These are phyloP conservation scores for Rhagoletis zephyria DNA, from an alignment of 1,140 invertebrate species.

Conservation along the genomic window DNA sequence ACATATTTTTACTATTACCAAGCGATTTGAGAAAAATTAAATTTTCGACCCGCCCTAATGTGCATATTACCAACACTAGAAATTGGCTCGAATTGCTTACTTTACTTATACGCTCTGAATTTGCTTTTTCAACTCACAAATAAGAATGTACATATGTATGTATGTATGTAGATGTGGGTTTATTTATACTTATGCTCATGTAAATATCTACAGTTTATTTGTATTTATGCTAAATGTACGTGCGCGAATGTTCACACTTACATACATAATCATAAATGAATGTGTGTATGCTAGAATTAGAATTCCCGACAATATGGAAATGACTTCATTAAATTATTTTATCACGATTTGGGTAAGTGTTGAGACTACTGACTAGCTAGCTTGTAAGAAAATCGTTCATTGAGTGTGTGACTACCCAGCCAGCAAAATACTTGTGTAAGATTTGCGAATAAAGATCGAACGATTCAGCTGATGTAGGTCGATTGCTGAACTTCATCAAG, in stretches of 20 bases:
- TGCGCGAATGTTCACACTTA: background rate
- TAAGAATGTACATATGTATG: background rate
- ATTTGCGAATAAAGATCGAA: too few species aligned
- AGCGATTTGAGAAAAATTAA: too few species aligned
- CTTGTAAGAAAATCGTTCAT: background rate
- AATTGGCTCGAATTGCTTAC: too few species aligned
- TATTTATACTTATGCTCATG: background rate
- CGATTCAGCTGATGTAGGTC: too few species aligned
- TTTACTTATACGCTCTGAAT: background rate
- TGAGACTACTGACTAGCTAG: background rate
- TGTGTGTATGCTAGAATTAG: background rate
- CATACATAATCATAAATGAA: background rate
- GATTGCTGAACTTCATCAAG: too few species aligned
- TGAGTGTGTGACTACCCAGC: background rate
- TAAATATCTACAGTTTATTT: background rate
- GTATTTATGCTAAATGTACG: background rate
- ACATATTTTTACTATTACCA: too few species aligned
- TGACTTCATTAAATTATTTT: slow-evolving; percentile 43
- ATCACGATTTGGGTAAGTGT: slow-evolving; percentile 4
- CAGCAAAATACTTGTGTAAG: too few species aligned
- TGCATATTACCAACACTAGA: too few species aligned
- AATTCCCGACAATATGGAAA: slow-evolving; percentile 25
- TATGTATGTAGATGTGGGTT: background rate
- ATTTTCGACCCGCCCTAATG: too few species aligned
- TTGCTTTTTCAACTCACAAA: background rate